Evolutionary conservation across 2,888 invertebrate species (phyloP).

Genomic region (Pseudococcus longispinus): DNA sequence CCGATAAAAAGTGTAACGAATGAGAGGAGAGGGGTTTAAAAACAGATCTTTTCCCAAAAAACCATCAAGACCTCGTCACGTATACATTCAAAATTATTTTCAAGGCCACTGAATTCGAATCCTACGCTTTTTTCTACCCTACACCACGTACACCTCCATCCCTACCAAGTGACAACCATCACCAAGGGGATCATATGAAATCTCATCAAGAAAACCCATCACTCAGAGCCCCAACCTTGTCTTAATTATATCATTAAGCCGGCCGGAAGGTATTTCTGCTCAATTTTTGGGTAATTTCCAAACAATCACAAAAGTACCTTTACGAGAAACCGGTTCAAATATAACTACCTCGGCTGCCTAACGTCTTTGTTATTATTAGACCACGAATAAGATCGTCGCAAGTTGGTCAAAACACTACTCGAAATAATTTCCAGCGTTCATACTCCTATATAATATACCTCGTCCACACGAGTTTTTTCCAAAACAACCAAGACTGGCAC

Average conservation of each 20-base stretch:
- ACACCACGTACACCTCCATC: background rate
- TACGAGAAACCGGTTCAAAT: background rate
- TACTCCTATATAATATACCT: background rate
- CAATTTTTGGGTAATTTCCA: slow-evolving; percentile 20
- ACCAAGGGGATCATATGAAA: background rate
- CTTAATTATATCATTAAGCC: slow-evolving; percentile 2
- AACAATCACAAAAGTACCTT: background rate
- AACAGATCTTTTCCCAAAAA: too few relatives aligned
- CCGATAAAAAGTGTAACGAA: too few relatives aligned
- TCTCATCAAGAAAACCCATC: background rate
- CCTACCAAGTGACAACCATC: background rate
- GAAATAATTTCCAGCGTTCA: background rate
- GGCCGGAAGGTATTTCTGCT: background rate
- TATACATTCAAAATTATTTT: too few relatives aligned
- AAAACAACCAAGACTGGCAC: too few relatives aligned
- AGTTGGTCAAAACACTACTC: background rate
- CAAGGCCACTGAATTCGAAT: background rate
- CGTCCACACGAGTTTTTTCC: background rate
- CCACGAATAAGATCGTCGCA: background rate
- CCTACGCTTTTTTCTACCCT: background rate
- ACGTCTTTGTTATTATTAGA: background rate
- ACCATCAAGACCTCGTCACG: too few relatives aligned
- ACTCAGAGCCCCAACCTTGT: background rate
- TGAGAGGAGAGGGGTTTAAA: too few relatives aligned
- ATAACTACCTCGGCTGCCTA: background rate